These are phyloP conservation scores for Noctilio leporinus DNA, from an alignment of 2,113 vertebrate species.

Conservation along the genomic window DNA sequence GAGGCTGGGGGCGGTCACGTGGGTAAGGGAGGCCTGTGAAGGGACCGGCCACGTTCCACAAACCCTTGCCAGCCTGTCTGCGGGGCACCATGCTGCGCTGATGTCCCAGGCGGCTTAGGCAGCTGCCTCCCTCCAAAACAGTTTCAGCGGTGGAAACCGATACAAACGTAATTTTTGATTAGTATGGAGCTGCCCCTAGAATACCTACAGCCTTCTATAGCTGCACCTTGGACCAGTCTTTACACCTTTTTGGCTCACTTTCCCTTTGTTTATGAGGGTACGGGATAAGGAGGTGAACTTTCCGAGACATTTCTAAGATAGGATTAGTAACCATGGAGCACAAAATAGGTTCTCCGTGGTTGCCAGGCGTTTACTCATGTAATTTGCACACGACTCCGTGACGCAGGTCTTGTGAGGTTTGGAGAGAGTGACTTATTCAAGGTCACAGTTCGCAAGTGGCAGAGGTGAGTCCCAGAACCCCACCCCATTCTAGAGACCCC, in stretches of 20 bases:
- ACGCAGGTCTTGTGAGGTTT: background rate
- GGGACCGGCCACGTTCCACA: background rate
- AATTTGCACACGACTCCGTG: no score
- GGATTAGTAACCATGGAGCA: fast-evolving
- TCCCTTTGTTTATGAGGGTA: background rate
- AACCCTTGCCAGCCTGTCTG: background rate
- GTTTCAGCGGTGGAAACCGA: background rate
- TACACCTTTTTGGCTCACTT: background rate
- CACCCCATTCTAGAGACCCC: background rate
- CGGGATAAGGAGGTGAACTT: background rate
- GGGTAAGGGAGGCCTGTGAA: background rate
- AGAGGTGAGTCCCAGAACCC: background rate
- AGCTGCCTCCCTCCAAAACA: background rate
- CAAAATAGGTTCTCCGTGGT: background rate
- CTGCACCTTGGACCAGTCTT: no score
- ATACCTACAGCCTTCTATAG: fast-evolving
- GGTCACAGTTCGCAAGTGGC: background rate
- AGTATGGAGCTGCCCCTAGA: background rate
- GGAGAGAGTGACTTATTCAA: background rate
- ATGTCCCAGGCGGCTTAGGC: background rate
- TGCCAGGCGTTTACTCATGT: background rate
- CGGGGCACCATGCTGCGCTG: no score
- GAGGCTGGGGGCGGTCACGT: background rate
- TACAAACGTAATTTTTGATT: background rate
- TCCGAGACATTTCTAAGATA: background rate